Evolutionary conservation across 2,797 vertebrate species (phyloP).

Genomic region (Leptatherina wallacei): DNA sequence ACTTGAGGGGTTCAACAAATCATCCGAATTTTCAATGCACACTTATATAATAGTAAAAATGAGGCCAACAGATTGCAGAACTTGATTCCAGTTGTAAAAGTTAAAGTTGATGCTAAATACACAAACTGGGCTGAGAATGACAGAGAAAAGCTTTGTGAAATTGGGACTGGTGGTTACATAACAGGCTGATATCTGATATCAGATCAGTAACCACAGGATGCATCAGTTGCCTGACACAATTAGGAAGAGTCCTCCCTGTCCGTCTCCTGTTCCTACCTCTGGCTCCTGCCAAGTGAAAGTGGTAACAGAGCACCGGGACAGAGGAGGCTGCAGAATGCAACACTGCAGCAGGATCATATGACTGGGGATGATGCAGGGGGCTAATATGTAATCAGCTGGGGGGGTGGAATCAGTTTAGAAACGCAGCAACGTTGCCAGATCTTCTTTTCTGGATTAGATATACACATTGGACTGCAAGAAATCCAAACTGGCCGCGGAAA

Average conservation of each 20-base stretch:
- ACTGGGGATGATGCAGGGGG: conserved; percentile 4
- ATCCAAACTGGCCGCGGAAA: neutral
- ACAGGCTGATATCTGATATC: conserved; percentile 19
- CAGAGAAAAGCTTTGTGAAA: conserved; percentile 4
- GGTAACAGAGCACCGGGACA: conserved; percentile 47
- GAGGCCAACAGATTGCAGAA: neutral
- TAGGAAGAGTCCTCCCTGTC: conserved; percentile 23
- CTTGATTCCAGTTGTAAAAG: neutral
- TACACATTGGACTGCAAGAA: neutral
- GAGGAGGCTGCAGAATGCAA: conserved; percentile 29
- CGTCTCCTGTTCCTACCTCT: conserved; percentile 50
- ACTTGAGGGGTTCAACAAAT: no score
- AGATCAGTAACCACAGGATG: conserved; percentile 32
- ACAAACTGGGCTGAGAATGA: neutral
- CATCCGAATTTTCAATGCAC: no score
- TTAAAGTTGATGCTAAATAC: neutral
- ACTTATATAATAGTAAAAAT: no score
- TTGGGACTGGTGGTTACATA: neutral
- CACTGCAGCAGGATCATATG: conserved; percentile 31
- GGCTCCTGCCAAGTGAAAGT: conserved; percentile 63
- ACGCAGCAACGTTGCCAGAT: no score
- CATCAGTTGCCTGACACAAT: conserved; percentile 48
- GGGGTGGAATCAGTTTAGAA: neutral
- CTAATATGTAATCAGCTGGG: neutral
- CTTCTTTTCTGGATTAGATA: neutral